Base-by-base conservation (phyloP, 2,888 invertebrate genomes). In the Xylota sylvarum region DNA sequence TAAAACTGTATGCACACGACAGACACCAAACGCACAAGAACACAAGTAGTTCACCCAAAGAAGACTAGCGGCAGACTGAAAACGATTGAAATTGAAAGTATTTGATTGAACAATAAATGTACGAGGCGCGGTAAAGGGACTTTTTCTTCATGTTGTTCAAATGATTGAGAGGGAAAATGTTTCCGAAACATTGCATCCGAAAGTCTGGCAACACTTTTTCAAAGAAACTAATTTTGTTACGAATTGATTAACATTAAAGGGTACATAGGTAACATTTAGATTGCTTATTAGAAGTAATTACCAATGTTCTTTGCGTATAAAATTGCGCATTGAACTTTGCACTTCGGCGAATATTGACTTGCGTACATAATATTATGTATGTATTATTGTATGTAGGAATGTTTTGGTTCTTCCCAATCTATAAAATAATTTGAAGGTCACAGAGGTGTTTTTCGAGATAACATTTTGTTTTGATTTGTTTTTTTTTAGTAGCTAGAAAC, bases 81-180 rank as follows among this genome's bases (percentile, higher is more conserved):
- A 19, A 35, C 12, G 56, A 62, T 79, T 79, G 73, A 83, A 83
- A 83, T 83, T 83, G 83, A 83, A 83, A 73, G 67, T 73, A 48
- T 83, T 35, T 78, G 72, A 77, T 52, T 78, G 72, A 77, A 65
- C 12, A 65, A 40, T 1, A 14, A 48, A 50, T 17, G 19, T 32
- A 27, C 35, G 46, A 17, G 17, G 37, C 50, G 46, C 27, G 17
- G 9, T n/a, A 35, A n/a, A 50, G 40, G 40, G 32, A 69, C 60
- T 52, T 69, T 50, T 9, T 46, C n/a, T 6, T 12, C 19, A 64
- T 72, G 72, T 56, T 64, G 70, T 35, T 23, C 23, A 23, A 23
- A 23, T 23, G 23, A 17, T n/a, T 37, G 46, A 55, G 19, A 43
- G 78, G 37, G 60, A 70, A 70, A 72, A 64, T 79, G 72, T 72